Conservation (phyloP, 2,797 vertebrate species). For the Apodemus agrarius region DNA sequence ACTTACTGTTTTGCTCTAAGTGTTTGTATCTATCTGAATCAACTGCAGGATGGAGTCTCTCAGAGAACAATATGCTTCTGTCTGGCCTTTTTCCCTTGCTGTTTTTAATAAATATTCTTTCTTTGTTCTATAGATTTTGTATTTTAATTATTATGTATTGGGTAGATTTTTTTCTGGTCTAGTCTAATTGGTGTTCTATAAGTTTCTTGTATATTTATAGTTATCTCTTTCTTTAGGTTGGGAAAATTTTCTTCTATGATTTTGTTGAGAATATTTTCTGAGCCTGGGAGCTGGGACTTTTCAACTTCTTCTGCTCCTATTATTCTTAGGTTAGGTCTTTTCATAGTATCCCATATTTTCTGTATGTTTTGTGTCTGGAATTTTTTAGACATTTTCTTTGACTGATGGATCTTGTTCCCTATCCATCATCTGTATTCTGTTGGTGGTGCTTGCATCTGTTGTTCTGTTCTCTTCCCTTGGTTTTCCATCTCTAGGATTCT, state of each 20-base stretch:
- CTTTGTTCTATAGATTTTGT: background rate
- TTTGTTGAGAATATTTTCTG: background rate
- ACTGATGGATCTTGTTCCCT: background rate
- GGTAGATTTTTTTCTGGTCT: background rate
- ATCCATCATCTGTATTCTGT: background rate
- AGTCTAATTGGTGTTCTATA: background rate
- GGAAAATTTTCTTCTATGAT: background rate
- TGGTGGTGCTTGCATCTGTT: background rate
- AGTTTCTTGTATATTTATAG: background rate
- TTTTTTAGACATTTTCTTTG: background rate
- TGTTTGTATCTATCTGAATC: background rate
- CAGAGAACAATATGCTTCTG: background rate
- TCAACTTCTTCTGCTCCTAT: background rate
- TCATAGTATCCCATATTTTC: background rate
- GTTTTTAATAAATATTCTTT: background rate
- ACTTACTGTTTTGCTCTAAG: background rate
- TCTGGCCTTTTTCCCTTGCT: background rate
- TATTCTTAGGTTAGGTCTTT: background rate
- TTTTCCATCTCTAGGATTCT: background rate
- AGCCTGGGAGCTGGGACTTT: background rate
- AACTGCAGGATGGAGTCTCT: background rate
- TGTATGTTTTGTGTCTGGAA: background rate
- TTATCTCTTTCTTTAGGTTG: background rate
- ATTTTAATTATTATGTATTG: background rate
- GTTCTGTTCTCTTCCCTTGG: background rate